Percentiles rank a stretch among this genome's conserved stretches.
Evolutionary conservation across 1,140 invertebrate species (phyloP).

Genomic region (Portunus trituberculatus): DNA sequence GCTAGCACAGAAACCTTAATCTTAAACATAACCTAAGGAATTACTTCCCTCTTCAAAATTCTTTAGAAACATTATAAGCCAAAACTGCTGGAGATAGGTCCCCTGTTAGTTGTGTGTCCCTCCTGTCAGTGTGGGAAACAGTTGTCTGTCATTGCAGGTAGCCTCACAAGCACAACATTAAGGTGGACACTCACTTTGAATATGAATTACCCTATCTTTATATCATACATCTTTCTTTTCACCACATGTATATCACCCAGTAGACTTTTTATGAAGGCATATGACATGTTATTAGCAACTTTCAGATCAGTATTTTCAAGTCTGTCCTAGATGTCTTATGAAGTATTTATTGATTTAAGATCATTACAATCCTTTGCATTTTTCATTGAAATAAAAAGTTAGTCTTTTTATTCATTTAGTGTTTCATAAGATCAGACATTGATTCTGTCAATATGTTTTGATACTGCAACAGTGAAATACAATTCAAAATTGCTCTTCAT

Average conservation of each 20-base stretch:
- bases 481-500: no score
- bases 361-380: no score
- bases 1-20: neutral
- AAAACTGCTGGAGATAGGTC: neutral
- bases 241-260: neutral
- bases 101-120: neutral
- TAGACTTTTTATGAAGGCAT: neutral
- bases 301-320: neutral
- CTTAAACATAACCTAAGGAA: neutral
- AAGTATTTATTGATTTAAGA: neutral
- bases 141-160: neutral
- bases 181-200: conserved; percentile 20
- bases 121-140: neutral
- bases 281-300: neutral
- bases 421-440: no score
- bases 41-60: neutral
- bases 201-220: neutral
- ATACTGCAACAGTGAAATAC: no score
- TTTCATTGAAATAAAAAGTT: no score
- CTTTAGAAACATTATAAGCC: neutral
- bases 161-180: neutral
- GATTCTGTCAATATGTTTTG: no score
- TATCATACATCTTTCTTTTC: neutral
- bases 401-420: no score
- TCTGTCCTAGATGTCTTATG: neutral